Conservation (phyloP, 64 coral and sea anemone genomes). For the Montipora capricornis region DNA sequence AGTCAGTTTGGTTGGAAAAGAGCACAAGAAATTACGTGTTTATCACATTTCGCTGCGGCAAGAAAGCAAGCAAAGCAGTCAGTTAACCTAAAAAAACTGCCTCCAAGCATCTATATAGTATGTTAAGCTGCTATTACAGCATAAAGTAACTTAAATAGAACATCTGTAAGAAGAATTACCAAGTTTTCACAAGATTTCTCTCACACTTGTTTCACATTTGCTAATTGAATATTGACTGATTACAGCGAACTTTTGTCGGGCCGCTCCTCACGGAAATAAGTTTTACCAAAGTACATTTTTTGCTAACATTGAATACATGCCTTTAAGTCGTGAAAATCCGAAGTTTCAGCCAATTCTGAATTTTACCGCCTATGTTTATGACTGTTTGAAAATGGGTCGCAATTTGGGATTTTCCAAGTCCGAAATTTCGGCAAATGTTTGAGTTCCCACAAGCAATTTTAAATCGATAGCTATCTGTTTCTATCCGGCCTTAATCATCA, state of each 20-base stretch:
- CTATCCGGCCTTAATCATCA: not conserved
- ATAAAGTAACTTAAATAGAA: not conserved
- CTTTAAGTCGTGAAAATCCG: not conserved
- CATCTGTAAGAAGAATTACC: not conserved
- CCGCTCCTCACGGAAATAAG: not conserved
- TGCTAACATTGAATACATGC: not conserved
- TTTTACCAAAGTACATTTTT: not conserved
- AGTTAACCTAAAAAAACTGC: not conserved
- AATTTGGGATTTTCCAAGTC: too few species aligned
- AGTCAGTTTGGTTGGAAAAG: too few species aligned
- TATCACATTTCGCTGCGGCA: too few species aligned
- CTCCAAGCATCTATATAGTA: not conserved
- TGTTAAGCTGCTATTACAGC: not conserved
- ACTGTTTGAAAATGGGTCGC: too few species aligned
- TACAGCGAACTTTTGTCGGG: not conserved
- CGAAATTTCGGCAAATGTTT: too few species aligned
- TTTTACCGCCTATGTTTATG: too few species aligned
- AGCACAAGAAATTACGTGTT: too few species aligned
- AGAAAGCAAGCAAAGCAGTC: not conserved
- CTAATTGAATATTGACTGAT: not conserved
- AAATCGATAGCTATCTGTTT: not conserved
- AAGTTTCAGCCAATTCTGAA: not conserved
- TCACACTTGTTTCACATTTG: not conserved
- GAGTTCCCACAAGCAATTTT: not conserved
- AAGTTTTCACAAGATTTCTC: not conserved